Base-by-base conservation (phyloP, 1,140 invertebrate genomes). In the Sitodiplosis mosellana region DNA sequence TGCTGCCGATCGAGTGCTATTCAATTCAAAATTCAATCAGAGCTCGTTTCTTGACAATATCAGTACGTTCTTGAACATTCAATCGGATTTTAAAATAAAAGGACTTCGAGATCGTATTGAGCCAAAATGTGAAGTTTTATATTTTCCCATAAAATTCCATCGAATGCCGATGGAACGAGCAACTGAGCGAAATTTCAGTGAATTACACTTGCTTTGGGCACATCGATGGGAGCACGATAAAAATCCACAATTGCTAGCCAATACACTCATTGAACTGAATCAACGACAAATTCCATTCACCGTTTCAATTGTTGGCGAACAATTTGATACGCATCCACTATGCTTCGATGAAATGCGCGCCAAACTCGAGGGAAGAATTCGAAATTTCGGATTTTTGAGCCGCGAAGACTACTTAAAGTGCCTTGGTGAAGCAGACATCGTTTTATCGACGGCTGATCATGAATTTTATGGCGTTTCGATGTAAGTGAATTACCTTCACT, bases 181-280 rank as follows among this genome's bases (percentile, higher is more conserved):
- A 11, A 5, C 53, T 56, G 33, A 51, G 47, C 18, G 54, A 51
- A 20, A 43, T 37, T 34, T 52, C 2, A 46, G 63, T 53, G 52
- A 46, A 41, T 58, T 83, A 14, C 75, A 78, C 59, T 74, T 85
- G 34, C 69, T 84, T 15, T 86, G 82, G 82, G 76, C 81, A 14
- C 81, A 85, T 65, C 65, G 82, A 56, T 85, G 82, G 81, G 82
- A 86, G 61, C 81, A 83, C 63, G 81, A 86, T 58, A 85, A 85
- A 63, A 73, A 77, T 60, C 82, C 82, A 10, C 69, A 77, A 27
- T 55, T 69, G 18, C 75, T 85, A 56, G 77, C 81, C 46, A 55
- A 71, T 7, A 69, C 72, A 3, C 53, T 83, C 2, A 63, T 67
- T 47, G 55, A 62, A 48, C 58, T 85, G n/a, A 64, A 72, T 34